A percentile compares a stretch with the other conserved stretches of the same genome.
These are phyloP conservation scores for Heteropelma amictum DNA, from an alignment of 2,888 invertebrate species.

Conservation along the genomic window DNA sequence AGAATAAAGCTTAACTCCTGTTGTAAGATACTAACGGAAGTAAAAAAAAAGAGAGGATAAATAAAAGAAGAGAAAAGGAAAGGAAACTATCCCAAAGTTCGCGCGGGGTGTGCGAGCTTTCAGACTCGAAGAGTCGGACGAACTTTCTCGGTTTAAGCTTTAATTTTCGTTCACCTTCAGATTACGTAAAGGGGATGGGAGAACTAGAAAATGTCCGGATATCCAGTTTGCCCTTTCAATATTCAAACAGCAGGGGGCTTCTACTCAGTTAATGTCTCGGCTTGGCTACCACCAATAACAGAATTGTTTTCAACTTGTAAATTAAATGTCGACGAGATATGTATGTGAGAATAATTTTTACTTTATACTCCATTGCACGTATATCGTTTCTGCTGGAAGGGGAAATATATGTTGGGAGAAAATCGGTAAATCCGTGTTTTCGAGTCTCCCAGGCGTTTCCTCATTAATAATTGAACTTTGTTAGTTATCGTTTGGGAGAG, in stretches of 20 bases:
- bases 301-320: constrained; percentile 41
- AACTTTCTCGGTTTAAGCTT: constrained; percentile 42
- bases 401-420: too few relatives aligned
- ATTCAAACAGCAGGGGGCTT: too few relatives aligned
- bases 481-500: too few relatives aligned
- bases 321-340: too few relatives aligned
- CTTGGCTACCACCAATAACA: constrained; percentile 39
- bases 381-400: too few relatives aligned
- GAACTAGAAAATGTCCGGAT: constrained; percentile 10
- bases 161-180: constrained; percentile 22
- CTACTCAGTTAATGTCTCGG: constrained; percentile 44
- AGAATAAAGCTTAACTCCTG: constrained; percentile 13
- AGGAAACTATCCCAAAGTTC: constrained; percentile 33
- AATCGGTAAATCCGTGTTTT: too few relatives aligned
- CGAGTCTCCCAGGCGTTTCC: too few relatives aligned
- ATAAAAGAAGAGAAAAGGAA: neutral
- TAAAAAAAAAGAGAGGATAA: neutral
- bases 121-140: constrained; percentile 11
- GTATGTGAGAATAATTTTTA: too few relatives aligned
- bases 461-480: too few relatives aligned
- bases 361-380: too few relatives aligned
- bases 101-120: neutral
- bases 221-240: neutral
- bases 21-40: neutral
- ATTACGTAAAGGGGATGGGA: constrained; percentile 42